Evolutionary conservation across 2,797 vertebrate genomes (phyloP).

Genomic region (Crossoptilon crossoptilon): DNA sequence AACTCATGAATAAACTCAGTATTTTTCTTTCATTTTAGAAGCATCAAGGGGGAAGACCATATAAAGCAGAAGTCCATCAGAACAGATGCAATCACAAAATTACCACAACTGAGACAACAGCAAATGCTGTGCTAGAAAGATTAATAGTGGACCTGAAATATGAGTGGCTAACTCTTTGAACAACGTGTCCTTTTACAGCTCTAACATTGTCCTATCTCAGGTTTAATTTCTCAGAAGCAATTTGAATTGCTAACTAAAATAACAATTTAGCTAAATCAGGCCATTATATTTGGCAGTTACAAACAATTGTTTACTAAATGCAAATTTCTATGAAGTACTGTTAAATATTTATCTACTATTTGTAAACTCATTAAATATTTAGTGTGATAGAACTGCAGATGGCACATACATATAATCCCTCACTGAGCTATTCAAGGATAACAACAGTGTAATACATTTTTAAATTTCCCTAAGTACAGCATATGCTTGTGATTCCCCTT

Average conservation of each 20-base stretch:
- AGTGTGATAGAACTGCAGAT: slow-evolving; percentile 38
- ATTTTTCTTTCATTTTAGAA: slow-evolving; percentile 9
- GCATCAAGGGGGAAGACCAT: background rate
- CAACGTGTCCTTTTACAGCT: background rate
- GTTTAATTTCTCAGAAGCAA: background rate
- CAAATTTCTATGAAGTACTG: slow-evolving; percentile 1
- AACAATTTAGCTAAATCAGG: background rate
- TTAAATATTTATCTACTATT: slow-evolving; percentile 48
- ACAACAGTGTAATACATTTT: slow-evolving; percentile 8
- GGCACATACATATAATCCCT: slow-evolving; percentile 13
- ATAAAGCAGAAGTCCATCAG: background rate
- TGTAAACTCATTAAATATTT: slow-evolving; percentile 43
- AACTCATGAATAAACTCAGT: background rate
- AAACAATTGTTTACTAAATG: background rate
- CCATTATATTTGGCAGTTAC: background rate
- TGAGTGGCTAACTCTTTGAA: background rate
- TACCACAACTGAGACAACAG: background rate
- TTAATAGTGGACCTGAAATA: background rate
- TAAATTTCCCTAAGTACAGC: slow-evolving; percentile 2
- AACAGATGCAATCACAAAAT: background rate
- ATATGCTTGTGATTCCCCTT: slow-evolving; percentile 28
- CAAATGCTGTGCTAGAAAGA: background rate
- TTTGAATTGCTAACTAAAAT: background rate
- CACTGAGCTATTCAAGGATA: slow-evolving; percentile 9
- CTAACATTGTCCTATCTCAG: background rate